These are phyloP conservation scores for Trachythela sp. DNA, from an alignment of 64 coral and sea anemone genomes.

Conservation along the genomic window DNA sequence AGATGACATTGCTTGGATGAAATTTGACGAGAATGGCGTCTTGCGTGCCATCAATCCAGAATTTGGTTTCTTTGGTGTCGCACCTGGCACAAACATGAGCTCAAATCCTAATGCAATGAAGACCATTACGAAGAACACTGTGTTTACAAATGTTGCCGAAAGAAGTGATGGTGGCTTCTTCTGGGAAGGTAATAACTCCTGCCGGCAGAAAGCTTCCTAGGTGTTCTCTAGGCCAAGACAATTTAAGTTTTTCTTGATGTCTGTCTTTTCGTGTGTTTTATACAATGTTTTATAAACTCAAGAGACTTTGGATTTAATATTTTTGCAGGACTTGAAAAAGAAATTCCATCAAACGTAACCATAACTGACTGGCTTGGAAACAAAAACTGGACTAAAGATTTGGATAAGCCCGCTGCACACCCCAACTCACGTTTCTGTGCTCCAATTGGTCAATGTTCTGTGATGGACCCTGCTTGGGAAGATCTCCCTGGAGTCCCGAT, in stretches of 20 bases:
- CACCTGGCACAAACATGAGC: slow-evolving; percentile 70
- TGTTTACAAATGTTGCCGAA: slow-evolving; percentile 77
- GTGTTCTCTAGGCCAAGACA: too few relatives aligned
- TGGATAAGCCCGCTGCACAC: slow-evolving; percentile 52
- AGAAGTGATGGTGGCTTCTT: slow-evolving; percentile 81
- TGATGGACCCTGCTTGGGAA: slow-evolving; percentile 89
- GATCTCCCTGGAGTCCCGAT: slow-evolving; percentile 76
- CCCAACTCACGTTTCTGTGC: slow-evolving; percentile 83
- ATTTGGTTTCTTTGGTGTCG: slow-evolving; percentile 83
- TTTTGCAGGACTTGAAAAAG: neutral
- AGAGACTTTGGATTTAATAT: too few relatives aligned
- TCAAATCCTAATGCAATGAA: slow-evolving; percentile 78
- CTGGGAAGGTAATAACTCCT: slow-evolving; percentile 91
- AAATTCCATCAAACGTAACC: slow-evolving; percentile 44
- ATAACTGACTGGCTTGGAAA: slow-evolving; percentile 76
- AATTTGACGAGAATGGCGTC: slow-evolving; percentile 73
- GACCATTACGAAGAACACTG: slow-evolving; percentile 53
- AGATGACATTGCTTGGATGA: slow-evolving; percentile 96
- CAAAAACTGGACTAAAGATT: slow-evolving; percentile 64
- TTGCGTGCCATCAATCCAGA: slow-evolving; percentile 85
- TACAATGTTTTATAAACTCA: too few relatives aligned
- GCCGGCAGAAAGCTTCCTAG: too few relatives aligned
- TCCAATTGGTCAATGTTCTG: slow-evolving; percentile 57
- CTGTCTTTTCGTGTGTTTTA: too few relatives aligned
- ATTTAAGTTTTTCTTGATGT: too few relatives aligned